Conservation (phyloP, 2,113 vertebrate species). For the Dissostichus mawsoni region DNA sequence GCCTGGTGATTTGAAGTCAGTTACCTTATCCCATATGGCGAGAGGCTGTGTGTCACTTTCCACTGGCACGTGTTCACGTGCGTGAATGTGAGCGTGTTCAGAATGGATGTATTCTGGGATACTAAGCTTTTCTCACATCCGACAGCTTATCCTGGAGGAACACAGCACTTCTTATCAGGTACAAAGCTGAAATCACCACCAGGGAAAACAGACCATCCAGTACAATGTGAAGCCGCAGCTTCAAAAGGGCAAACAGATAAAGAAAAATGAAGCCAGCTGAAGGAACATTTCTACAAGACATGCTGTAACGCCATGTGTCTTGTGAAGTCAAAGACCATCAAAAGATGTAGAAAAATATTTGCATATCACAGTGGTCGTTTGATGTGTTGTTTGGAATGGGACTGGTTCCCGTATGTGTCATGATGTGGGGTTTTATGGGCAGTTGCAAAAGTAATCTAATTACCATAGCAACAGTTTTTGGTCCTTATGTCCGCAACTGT, state of each 20-base stretch:
- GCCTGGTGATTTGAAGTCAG: constrained; percentile 26
- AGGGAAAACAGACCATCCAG: constrained; percentile 64
- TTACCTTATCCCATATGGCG: constrained; percentile 6
- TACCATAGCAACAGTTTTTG: constrained; percentile 17
- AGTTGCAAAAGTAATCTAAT: constrained; percentile 19
- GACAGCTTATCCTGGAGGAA: constrained; percentile 67
- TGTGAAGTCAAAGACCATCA: constrained; percentile 20
- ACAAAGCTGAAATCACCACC: constrained; percentile 62
- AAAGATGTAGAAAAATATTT: constrained; percentile 27
- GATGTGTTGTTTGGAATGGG: constrained; percentile 13
- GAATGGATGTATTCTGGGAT: constrained; percentile 54
- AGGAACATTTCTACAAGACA: constrained; percentile 26
- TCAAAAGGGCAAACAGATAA: constrained; percentile 68
- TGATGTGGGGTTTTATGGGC: not conserved
- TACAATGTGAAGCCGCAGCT: constrained; percentile 44
- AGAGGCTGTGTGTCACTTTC: constrained; percentile 19
- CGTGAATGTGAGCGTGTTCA: constrained; percentile 38
- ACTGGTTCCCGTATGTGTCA: not conserved
- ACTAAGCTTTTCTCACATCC: constrained; percentile 67
- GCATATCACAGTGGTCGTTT: constrained; percentile 27
- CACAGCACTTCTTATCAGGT: constrained; percentile 68
- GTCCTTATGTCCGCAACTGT: constrained; percentile 10
- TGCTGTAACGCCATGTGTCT: constrained; percentile 16
- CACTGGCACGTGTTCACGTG: constrained; percentile 23
- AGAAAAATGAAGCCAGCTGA: constrained; percentile 48